A percentile compares a stretch with the other conserved stretches of the same genome.
phyloP scores from a whole-genome alignment of 2,888 invertebrate species.

The Empis stercorea region DNA sequence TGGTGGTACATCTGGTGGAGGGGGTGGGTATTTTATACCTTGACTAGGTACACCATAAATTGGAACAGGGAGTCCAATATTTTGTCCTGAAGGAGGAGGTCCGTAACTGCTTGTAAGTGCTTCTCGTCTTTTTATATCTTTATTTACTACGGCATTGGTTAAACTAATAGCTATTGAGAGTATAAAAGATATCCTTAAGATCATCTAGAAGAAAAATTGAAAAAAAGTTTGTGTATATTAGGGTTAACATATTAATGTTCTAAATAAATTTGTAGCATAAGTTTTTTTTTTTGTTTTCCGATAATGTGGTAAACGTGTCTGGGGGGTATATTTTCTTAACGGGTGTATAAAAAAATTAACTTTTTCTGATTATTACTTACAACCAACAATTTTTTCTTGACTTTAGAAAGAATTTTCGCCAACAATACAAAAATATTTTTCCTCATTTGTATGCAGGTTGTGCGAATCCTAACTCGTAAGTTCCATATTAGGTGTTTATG shows the following conservation, averaged over 20 bases:
- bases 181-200: conserved; percentile 19
- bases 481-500: conserved; percentile 23
- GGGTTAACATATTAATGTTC: not conserved
- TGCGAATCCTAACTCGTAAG: conserved; percentile 17
- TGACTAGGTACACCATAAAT: conserved; percentile 46
- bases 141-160: conserved; percentile 22
- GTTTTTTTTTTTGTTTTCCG: not conserved
- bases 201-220: conserved; percentile 15
- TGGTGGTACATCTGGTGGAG: conserved; percentile 38
- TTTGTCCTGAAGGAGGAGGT: conserved; percentile 34
- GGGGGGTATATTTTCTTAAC: not conserved
- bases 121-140: conserved; percentile 23
- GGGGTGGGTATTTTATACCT: conserved; percentile 34
- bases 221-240: not conserved
- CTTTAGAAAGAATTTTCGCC: not conserved
- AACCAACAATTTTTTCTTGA: not conserved
- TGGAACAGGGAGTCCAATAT: conserved; percentile 42
- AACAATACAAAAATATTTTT: conserved; percentile 8
- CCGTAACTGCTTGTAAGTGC: conserved; percentile 41
- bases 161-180: conserved; percentile 13
- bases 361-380: not conserved
- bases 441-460: conserved; percentile 20
- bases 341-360: not conserved
- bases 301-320: conserved; percentile 8
- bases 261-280: conserved; percentile 3